Evolutionary conservation across 2,113 vertebrate genomes (phyloP).

Genomic region (Theristicus caerulescens): DNA sequence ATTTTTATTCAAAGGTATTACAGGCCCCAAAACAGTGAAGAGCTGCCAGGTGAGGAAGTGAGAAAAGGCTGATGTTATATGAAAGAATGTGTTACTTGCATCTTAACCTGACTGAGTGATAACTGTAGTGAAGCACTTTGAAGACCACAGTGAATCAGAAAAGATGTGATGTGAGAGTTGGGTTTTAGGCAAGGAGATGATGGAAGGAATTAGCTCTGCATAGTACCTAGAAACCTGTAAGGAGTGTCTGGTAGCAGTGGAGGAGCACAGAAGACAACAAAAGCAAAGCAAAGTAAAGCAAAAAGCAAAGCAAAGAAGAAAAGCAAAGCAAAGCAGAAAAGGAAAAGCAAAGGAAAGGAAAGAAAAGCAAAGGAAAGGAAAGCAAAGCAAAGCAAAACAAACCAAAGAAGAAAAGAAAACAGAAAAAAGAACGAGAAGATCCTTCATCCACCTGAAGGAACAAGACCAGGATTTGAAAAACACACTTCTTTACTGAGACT

Average conservation of each 20-base stretch:
- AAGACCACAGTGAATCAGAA: background rate
- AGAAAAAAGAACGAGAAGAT: background rate
- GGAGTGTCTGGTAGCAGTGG: background rate
- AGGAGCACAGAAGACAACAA: background rate
- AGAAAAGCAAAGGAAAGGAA: background rate
- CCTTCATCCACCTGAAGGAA: background rate
- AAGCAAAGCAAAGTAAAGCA: too few species aligned
- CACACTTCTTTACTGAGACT: background rate
- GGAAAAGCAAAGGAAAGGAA: background rate
- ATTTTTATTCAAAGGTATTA: background rate
- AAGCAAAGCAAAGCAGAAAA: too few species aligned
- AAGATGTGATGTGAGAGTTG: background rate
- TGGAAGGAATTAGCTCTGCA: background rate
- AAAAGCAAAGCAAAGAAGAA: too few species aligned
- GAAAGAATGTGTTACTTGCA: background rate
- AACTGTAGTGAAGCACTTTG: background rate
- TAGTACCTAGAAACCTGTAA: background rate
- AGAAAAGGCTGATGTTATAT: background rate
- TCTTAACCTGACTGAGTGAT: background rate
- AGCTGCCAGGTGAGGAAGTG: background rate
- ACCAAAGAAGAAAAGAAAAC: too few species aligned
- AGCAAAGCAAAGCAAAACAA: too few species aligned
- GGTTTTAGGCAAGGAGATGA: background rate
- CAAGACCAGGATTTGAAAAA: background rate
- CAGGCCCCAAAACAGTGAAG: background rate